Conservation (phyloP, 2,113 vertebrate genomes). For the Apteryx mantelli region DNA sequence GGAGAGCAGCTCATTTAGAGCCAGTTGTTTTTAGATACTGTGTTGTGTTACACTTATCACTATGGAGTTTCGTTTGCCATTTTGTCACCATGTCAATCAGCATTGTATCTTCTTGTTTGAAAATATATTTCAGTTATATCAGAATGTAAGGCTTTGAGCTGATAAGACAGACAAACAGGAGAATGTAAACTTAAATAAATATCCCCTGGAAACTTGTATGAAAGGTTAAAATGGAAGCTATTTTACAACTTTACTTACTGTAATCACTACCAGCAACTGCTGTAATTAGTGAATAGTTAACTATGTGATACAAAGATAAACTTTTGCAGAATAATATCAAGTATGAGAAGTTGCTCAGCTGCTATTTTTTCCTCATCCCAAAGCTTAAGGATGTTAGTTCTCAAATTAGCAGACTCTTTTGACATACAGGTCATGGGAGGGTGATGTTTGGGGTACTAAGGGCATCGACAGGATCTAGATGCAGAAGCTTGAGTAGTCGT, state of each 20-base stretch:
- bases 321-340: background rate
- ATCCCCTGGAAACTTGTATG: background rate
- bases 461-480: background rate
- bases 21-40: background rate
- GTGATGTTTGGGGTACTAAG: background rate
- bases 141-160: background rate
- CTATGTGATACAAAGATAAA: background rate
- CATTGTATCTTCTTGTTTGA: background rate
- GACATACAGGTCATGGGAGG: background rate
- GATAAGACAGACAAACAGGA: background rate
- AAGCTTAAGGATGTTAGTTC: background rate
- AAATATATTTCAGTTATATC: background rate
- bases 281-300: background rate
- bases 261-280: background rate
- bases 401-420: background rate
- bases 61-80: background rate
- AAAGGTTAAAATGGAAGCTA: background rate
- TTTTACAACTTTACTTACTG: background rate
- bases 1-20: background rate
- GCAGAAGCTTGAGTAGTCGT: background rate
- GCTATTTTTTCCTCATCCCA: background rate
- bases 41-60: background rate
- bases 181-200: background rate
- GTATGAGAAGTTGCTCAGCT: background rate
- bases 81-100: background rate